A percentile compares a stretch with the other conserved stretches of the same genome.
These are phyloP conservation scores for Drosophila rhopaloa DNA, from an alignment of 1,140 invertebrate species.

Conservation along the genomic window DNA sequence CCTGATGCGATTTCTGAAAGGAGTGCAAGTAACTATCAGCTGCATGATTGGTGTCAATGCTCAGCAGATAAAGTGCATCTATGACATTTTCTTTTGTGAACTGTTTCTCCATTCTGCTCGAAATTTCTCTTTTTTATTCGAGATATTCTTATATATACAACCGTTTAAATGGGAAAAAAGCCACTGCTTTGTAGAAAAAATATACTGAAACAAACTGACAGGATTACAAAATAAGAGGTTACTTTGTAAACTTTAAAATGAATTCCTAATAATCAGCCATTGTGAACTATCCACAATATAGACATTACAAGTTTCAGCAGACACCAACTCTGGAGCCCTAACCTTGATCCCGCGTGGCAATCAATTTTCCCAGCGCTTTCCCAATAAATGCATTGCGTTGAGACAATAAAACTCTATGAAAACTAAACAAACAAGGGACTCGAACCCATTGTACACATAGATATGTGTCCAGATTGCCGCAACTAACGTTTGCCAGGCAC, in stretches of 20 bases:
- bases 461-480: conserved; percentile 61
- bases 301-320: conserved; percentile 5
- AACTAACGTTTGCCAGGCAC: conserved; percentile 41
- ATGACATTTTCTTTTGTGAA: not conserved
- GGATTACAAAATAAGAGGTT: too few relatives aligned
- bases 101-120: not conserved
- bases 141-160: too few relatives aligned
- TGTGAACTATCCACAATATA: not conserved
- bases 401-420: conserved; percentile 54
- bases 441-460: conserved; percentile 12
- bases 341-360: conserved; percentile 17
- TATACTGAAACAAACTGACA: too few relatives aligned
- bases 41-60: not conserved
- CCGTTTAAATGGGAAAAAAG: too few relatives aligned
- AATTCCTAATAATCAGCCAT: not conserved
- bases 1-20: not conserved
- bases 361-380: conserved; percentile 32
- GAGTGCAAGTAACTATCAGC: not conserved
- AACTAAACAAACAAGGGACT: conserved; percentile 28
- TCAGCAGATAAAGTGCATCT: not conserved
- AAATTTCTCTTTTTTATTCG: too few relatives aligned
- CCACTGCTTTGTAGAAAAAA: too few relatives aligned
- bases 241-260: too few relatives aligned
- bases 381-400: conserved; percentile 47
- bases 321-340: not conserved